Percentiles rank a stretch among this genome's conserved stretches.
Conservation (phyloP, 1,140 invertebrate genomes). For the Rhizoglyphus robini region DNA sequence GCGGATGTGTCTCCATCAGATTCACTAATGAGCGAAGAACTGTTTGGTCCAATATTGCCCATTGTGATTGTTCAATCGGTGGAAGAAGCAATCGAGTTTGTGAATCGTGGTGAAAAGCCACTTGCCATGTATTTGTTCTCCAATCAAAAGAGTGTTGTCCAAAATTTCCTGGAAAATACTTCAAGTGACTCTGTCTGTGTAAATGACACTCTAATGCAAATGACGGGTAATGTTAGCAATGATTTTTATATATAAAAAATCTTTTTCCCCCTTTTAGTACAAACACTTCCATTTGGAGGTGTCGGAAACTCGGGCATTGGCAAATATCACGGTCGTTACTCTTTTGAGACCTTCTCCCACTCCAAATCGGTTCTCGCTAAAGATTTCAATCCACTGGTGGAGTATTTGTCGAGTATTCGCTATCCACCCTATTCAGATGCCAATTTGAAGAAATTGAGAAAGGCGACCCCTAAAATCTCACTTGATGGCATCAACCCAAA, state of each 20-base stretch:
- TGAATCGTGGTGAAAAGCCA: conserved; percentile 29
- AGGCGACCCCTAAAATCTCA: too few species aligned
- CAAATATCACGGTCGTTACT: conserved; percentile 43
- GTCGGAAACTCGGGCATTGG: conserved; percentile 46
- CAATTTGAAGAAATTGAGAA: conserved; percentile 28
- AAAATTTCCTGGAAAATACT: conserved; percentile 60
- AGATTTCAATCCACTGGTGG: conserved; percentile 27
- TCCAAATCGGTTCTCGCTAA: conserved; percentile 36
- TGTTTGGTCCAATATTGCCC: conserved; percentile 41
- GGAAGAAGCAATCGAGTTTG: conserved; percentile 29
- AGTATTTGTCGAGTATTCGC: conserved; percentile 31
- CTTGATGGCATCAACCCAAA: too few species aligned
- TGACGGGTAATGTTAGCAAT: too few species aligned
- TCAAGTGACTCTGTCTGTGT: conserved; percentile 66
- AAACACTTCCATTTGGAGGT: conserved; percentile 41
- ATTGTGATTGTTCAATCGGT: conserved; percentile 34
- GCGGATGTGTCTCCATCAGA: conserved; percentile 30
- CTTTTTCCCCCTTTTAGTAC: conserved; percentile 30
- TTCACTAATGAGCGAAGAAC: conserved; percentile 36
- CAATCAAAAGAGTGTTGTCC: conserved; percentile 27
- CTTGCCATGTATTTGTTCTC: conserved; percentile 29
- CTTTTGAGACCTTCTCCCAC: conserved; percentile 45
- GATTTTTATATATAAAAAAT: neutral
- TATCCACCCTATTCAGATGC: conserved; percentile 39
- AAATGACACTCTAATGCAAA: conserved; percentile 85